These are phyloP conservation scores for Sinhomidia bicolor DNA, from an alignment of 2,888 invertebrate species.

Conservation along the genomic window DNA sequence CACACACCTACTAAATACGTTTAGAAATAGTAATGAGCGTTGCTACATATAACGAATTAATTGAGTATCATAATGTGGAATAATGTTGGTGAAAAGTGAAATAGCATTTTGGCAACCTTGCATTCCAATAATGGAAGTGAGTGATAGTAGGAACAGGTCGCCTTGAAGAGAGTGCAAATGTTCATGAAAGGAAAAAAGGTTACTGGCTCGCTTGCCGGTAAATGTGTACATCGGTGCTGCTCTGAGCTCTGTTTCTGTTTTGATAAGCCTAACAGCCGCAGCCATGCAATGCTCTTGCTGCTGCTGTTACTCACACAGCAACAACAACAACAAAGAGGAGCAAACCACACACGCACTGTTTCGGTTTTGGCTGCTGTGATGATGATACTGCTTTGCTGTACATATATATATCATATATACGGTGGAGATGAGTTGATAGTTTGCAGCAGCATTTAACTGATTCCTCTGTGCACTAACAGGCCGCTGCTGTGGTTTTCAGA, in stretches of 20 bases:
- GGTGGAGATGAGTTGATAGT: neutral
- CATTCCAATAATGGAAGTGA: neutral
- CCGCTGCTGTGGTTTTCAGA: constrained; percentile 36
- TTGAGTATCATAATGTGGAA: no score
- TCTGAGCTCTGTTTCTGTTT: constrained; percentile 19
- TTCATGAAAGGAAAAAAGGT: constrained; percentile 29
- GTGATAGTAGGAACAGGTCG: no score
- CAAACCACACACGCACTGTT: neutral
- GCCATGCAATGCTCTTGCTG: no score
- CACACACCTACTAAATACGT: no score
- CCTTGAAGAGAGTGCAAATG: no score
- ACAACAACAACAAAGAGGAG: neutral
- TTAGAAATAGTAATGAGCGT: no score
- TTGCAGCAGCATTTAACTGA: constrained; percentile 1
- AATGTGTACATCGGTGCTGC: constrained; percentile 9
- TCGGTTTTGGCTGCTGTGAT: neutral
- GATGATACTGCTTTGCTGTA: neutral
- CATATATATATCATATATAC: no score
- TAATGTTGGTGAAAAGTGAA: no score
- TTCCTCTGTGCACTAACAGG: constrained; percentile 13
- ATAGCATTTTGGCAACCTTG: no score
- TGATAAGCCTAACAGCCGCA: constrained; percentile 22
- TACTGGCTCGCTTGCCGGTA: constrained; percentile 15
- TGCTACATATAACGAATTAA: no score
- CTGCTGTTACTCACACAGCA: no score